A percentile compares a stretch with the other conserved stretches of the same genome.
These are phyloP conservation scores for Cordilura impudica DNA, from an alignment of 2,888 invertebrate genomes.

Conservation along the genomic window DNA sequence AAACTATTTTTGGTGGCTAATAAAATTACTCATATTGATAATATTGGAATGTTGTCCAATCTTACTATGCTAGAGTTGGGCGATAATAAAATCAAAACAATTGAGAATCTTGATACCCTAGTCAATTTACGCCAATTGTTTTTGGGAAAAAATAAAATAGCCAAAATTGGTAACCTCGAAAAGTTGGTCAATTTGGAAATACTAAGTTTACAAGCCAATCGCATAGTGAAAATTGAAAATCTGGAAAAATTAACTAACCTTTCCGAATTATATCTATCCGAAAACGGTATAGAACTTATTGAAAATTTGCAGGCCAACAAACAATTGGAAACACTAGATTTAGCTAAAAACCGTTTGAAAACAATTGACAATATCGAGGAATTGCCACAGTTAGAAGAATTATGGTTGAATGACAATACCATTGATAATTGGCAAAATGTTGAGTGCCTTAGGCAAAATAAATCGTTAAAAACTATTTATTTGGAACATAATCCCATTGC, in stretches of 20 bases:
- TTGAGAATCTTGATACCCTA: slow-evolving; percentile 90
- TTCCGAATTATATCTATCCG: slow-evolving; percentile 93
- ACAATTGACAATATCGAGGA: slow-evolving; percentile 87
- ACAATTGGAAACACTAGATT: slow-evolving; percentile 90
- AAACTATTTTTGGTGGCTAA: slow-evolving; percentile 94
- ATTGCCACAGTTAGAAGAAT: slow-evolving; percentile 89
- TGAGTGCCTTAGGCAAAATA: slow-evolving; percentile 84
- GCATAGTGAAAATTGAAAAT: slow-evolving; percentile 92
- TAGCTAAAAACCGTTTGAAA: slow-evolving; percentile 92
- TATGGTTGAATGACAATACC: slow-evolving; percentile 97
- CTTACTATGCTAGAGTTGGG: slow-evolving; percentile 94
- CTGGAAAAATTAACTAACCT: slow-evolving; percentile 85
- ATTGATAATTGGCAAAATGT: slow-evolving; percentile 91
- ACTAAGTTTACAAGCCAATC: slow-evolving; percentile 94
- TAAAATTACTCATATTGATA: slow-evolving; percentile 91
- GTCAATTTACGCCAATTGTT: slow-evolving; percentile 87
- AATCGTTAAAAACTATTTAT: slow-evolving; percentile 89
- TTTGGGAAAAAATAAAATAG: slow-evolving; percentile 97
- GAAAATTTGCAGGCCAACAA: slow-evolving; percentile 86
- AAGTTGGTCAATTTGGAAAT: slow-evolving; percentile 85
- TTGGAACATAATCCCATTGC: slow-evolving; percentile 95
- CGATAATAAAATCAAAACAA: slow-evolving; percentile 93
- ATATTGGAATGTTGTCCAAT: slow-evolving; percentile 87
- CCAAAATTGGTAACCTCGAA: slow-evolving; percentile 89
- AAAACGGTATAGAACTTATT: slow-evolving; percentile 91